Evolutionary conservation across 1,140 invertebrate genomes (phyloP).

Genomic region (Propsilocerus akamusi): DNA sequence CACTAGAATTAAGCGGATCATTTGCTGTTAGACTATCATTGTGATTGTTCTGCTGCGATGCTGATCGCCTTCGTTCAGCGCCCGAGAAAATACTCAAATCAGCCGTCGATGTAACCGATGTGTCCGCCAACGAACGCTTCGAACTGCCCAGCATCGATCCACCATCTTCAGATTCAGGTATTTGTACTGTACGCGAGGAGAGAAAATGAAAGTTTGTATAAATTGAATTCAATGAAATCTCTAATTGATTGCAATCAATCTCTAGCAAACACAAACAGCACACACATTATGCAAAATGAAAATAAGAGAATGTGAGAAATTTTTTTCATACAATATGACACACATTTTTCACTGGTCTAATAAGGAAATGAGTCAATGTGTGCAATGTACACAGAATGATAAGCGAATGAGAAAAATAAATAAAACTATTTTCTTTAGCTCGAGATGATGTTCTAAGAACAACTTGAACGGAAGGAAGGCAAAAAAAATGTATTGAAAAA

Average conservation of each 20-base stretch:
- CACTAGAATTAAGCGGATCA: slow-evolving; percentile 5
- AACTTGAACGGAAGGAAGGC: background rate
- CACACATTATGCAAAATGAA: background rate
- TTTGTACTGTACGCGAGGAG: background rate
- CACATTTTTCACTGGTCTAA: too few relatives aligned
- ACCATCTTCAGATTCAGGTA: slow-evolving; percentile 8
- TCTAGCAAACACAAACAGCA: too few relatives aligned
- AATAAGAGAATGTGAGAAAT: too few relatives aligned
- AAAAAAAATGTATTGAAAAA: background rate
- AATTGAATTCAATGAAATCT: too few relatives aligned
- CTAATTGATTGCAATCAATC: too few relatives aligned
- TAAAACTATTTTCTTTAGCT: too few relatives aligned
- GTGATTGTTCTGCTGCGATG: slow-evolving; percentile 4
- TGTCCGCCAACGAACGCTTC: slow-evolving; percentile 57
- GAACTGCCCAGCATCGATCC: slow-evolving; percentile 32
- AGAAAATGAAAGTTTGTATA: background rate
- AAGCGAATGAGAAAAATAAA: background rate
- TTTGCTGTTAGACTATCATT: background rate
- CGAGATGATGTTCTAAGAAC: too few relatives aligned
- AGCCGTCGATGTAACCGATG: slow-evolving; percentile 63
- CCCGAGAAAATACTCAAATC: slow-evolving; percentile 63
- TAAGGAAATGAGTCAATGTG: too few relatives aligned
- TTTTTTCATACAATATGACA: too few relatives aligned
- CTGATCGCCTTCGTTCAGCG: slow-evolving; percentile 23
- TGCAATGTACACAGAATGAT: too few relatives aligned